Base-by-base conservation (phyloP, 2,888 invertebrate genomes). In the Ochropleura leucogaster region DNA sequence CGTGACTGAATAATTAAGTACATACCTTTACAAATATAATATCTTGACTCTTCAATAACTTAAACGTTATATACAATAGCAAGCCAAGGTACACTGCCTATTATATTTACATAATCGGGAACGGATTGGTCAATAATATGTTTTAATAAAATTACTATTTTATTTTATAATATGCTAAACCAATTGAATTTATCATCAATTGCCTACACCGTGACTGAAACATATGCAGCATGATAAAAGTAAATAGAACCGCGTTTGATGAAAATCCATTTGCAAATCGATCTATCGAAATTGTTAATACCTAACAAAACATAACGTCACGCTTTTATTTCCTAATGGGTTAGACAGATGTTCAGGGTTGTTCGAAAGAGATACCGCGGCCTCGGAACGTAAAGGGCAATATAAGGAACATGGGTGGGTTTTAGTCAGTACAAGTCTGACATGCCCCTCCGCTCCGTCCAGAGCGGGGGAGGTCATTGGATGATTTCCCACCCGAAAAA, bases 251-350 rank as follows among this genome's bases (percentile, higher is more conserved):
- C 70, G 72, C 79, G 75, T 84, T 76, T 82, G 75, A 86, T 84
- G 79, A 82, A 80, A 88, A 88, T 78, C 71, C 72, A 86, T 77
- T 88, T 85, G 85, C 80, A 85, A 80, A 85, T 86, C 85, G 76
- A 81, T 82, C 75, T 77, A 85, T 87, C 77, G 79, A 87, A 88
- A 88, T 30, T 30, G 12, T 3, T 57, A 7, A 0, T 12, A 16
- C 14, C 6, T 30, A 57, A 9, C 14, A 30, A 59, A 0, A 40
- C 40, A 9, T 16, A 30, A 12, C 14, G 30, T 20, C 16, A 18
- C 18, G 9, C 55, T 6, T 55, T 10, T 20, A 49, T 6, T 16
- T 7, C 12, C 16, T 1, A 49, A 49, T 16, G 14, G 16, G 49
- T 16, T 16, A 16, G 16, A 16, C 49, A 49, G 49, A 30, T 30